A percentile compares a stretch with the other conserved stretches of the same genome.
Conservation (phyloP, 1,140 invertebrate genomes). For the Drosophila parabipectinata region DNA sequence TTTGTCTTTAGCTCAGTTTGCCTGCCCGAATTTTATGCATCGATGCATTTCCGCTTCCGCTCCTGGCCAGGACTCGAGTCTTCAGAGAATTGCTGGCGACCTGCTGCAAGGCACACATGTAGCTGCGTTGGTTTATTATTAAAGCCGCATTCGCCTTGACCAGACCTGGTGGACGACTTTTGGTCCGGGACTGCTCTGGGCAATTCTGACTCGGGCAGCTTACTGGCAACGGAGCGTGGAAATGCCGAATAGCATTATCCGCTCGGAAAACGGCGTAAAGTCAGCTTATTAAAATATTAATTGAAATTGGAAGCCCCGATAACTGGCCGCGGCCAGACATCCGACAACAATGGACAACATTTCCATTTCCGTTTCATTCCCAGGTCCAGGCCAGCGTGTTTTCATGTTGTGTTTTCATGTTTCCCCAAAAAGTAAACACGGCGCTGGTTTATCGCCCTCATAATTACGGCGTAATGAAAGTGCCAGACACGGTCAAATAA, state of each 20-base stretch:
- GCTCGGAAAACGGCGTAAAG: slow-evolving; percentile 70
- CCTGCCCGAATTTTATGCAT: slow-evolving; percentile 54
- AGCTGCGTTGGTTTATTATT: slow-evolving; percentile 57
- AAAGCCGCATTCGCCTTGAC: slow-evolving; percentile 45
- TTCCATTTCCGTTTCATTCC: slow-evolving; percentile 13
- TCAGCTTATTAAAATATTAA: slow-evolving; percentile 81
- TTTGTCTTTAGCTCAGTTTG: background rate
- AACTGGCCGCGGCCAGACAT: slow-evolving; percentile 41
- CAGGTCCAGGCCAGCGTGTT: slow-evolving; percentile 15
- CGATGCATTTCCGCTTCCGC: slow-evolving; percentile 66
- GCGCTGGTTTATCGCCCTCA: slow-evolving; percentile 54
- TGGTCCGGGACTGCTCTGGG: background rate
- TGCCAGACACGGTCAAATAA: slow-evolving; percentile 68
- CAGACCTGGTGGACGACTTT: slow-evolving; percentile 2
- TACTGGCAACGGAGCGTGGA: slow-evolving; percentile 34
- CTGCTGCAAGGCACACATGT: slow-evolving; percentile 6
- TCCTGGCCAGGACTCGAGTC: slow-evolving; percentile 16
- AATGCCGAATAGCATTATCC: slow-evolving; percentile 76
- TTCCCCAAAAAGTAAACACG: slow-evolving; percentile 48
- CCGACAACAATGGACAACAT: slow-evolving; percentile 34
- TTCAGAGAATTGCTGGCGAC: slow-evolving; percentile 16
- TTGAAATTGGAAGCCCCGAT: slow-evolving; percentile 74
- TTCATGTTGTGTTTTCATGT: slow-evolving; percentile 14
- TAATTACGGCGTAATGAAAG: slow-evolving; percentile 74
- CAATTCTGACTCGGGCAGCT: slow-evolving; percentile 46